These are phyloP conservation scores for Nephrotoma appendiculata DNA, from an alignment of 2,888 invertebrate genomes.

Conservation along the genomic window DNA sequence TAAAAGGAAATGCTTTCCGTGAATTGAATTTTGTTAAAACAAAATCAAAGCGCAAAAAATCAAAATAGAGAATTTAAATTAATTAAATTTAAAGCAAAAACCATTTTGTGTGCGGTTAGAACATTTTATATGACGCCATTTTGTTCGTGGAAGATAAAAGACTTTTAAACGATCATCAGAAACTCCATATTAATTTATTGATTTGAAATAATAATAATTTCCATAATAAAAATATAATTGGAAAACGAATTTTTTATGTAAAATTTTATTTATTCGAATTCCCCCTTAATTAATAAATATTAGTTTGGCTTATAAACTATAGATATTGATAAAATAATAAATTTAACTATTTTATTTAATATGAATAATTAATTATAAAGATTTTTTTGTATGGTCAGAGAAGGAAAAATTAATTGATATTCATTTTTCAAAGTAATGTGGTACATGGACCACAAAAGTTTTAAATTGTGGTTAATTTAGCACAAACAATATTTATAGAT, in stretches of 20 bases:
- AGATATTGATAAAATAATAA: neutral
- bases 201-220: no score
- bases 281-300: neutral
- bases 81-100: neutral
- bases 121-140: neutral
- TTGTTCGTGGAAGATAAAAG: neutral
- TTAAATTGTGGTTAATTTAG: neutral
- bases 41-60: neutral
- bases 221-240: no score
- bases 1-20: neutral
- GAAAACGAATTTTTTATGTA: no score
- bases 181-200: no score
- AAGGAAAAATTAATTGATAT: neutral
- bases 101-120: neutral
- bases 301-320: no score
- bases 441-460: neutral
- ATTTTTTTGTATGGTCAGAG: neutral
- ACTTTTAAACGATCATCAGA: neutral
- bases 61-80: neutral
- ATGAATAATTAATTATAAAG: neutral
- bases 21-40: neutral
- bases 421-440: neutral
- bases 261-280: neutral
- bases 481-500: neutral
- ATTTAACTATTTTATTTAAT: neutral